Evolutionary conservation across 2,888 invertebrate genomes (phyloP).

Genomic region (Deilephila porcellus): DNA sequence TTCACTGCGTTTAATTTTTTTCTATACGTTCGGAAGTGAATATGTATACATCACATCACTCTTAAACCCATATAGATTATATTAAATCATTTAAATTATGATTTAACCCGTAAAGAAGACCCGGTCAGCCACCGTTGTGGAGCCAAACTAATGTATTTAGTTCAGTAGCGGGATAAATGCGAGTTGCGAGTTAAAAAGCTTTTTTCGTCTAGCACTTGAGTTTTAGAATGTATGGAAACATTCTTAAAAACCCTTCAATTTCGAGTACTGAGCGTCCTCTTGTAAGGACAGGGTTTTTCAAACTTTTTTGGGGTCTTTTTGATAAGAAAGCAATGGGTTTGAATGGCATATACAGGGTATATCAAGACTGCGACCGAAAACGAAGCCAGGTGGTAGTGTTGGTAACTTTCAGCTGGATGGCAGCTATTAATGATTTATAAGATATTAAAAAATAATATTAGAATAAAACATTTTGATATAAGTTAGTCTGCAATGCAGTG

Average conservation of each 20-base stretch:
- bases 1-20: no score
- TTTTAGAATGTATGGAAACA: slow-evolving; percentile 42
- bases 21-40: no score
- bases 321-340: neutral
- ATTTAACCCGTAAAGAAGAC: neutral
- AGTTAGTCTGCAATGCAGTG: no score
- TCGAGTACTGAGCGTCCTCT: slow-evolving; percentile 39
- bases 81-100: neutral
- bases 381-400: no score
- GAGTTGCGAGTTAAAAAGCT: slow-evolving; percentile 23
- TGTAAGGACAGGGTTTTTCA: slow-evolving; percentile 35
- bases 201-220: slow-evolving; percentile 30
- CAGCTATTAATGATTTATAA: no score
- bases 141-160: slow-evolving; percentile 24
- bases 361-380: no score
- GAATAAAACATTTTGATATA: no score
- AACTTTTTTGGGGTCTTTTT: slow-evolving; percentile 32
- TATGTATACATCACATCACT: neutral
- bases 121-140: neutral
- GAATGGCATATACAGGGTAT: no score
- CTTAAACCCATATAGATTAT: neutral
- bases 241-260: slow-evolving; percentile 41
- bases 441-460: no score
- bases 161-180: neutral
- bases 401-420: no score